phyloP scores from a whole-genome alignment of 1,140 invertebrate genomes.

The Metaphire vulgaris region DNA sequence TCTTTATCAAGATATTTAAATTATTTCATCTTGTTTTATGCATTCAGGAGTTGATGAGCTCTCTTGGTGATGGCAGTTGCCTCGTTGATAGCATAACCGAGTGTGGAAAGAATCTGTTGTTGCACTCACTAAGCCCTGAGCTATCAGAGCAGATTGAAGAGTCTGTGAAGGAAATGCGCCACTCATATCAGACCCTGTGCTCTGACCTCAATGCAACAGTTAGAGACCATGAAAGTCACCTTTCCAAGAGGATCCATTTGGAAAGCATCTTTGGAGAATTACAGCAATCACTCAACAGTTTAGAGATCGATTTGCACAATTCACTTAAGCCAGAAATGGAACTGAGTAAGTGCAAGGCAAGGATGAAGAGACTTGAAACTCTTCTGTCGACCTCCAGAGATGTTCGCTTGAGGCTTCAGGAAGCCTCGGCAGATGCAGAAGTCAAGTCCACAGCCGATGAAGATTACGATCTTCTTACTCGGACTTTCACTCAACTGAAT shows the following conservation, averaged over 20 bases:
- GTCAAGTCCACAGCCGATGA: too few relatives aligned
- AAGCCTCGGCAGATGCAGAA: too few relatives aligned
- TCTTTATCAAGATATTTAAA: too few relatives aligned
- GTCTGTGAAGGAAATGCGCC: background rate
- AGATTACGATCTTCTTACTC: too few relatives aligned
- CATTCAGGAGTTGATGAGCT: too few relatives aligned
- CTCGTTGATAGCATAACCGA: background rate
- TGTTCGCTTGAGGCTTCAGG: background rate
- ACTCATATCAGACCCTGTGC: background rate
- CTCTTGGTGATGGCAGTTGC: too few relatives aligned
- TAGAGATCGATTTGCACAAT: slow-evolving; percentile 61
- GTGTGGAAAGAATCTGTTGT: background rate
- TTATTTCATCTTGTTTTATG: too few relatives aligned
- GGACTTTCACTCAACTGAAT: too few relatives aligned
- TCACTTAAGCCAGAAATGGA: slow-evolving; percentile 56
- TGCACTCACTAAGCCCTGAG: background rate
- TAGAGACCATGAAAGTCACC: slow-evolving; percentile 73
- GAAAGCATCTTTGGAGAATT: slow-evolving; percentile 55
- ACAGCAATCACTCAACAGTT: slow-evolving; percentile 51
- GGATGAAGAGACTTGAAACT: slow-evolving; percentile 68
- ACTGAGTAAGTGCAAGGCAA: slow-evolving; percentile 68
- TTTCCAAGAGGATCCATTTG: slow-evolving; percentile 46
- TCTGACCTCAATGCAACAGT: slow-evolving; percentile 77
- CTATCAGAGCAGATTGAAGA: background rate
- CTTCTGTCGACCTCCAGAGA: background rate